Evolutionary conservation across 2,797 vertebrate genomes (phyloP), one percentile per base, ranked within the genome.

Genomic region (Pangasius mekongensis): DNA sequence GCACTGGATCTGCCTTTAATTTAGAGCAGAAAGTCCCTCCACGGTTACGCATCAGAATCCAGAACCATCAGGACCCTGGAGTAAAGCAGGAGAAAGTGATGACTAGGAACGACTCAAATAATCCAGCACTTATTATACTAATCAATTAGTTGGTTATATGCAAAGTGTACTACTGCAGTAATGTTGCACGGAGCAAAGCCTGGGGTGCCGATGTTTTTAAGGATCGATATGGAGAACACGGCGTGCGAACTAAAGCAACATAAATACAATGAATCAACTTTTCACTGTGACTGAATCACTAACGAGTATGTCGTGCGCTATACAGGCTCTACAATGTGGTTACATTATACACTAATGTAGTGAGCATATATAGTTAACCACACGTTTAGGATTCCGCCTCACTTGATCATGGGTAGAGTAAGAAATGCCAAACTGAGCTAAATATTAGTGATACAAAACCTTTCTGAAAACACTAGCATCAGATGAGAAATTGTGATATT

Each of bases 1-100:
- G 36, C 30, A n/a, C 71, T 30, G 24, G 64, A 67, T 77, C 82
- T 33, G 71, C 30, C 20, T n/a, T 56, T 73, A 83, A 87, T 83
- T 73, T 33, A 74, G 78, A 13, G 54, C 56, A 84, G 14, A 36
- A 64, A n/a, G 71, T 24, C 47, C 56, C 58, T 78, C 33, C 7
- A 30, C 16, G 0, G 16, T 66, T 66, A 67, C 0, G 7, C 39
- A 83, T 64, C 78, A 60, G 33, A 81, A 39, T 27, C 24, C 56
- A 43, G 80, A 82, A 39, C 20, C 22, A 39, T 7, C 36, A 3
- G 33, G 1, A 43, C 56, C 27, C 39, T 81, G 54, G 10, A 39
- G 54, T 3, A 49, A 83, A 83, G 39, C 33, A 39, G 22, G 0
- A 27, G 18, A 22, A 36, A 33, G 2, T 49, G 58, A 81, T 58